These are phyloP conservation scores for Sturnus vulgaris DNA, from an alignment of 2,113 vertebrate genomes.

Conservation along the genomic window DNA sequence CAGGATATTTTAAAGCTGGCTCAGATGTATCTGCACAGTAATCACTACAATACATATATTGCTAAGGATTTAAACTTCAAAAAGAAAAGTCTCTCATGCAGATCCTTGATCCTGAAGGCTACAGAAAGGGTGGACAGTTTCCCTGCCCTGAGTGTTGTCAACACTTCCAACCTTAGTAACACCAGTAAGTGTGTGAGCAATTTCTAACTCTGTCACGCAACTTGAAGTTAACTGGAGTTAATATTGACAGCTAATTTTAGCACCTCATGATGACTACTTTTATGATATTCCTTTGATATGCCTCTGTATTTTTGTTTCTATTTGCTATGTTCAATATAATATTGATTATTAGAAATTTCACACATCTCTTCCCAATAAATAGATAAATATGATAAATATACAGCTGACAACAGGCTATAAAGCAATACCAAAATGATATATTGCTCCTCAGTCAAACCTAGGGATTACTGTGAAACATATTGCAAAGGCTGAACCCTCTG, in stretches of 20 bases:
- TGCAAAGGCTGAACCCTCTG: conserved; percentile 23
- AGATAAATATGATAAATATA: conserved; percentile 26
- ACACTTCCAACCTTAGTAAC: background rate
- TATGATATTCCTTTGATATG: background rate
- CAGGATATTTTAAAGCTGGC: background rate
- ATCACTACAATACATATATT: background rate
- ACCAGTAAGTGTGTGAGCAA: background rate
- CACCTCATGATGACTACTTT: background rate
- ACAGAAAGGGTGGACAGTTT: background rate
- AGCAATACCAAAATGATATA: conserved; percentile 52
- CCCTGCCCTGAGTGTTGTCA: background rate
- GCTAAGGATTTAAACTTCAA: background rate
- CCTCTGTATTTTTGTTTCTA: background rate
- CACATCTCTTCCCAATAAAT: conserved; percentile 12
- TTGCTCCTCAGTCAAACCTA: background rate
- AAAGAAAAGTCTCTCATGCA: background rate
- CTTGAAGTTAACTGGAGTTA: background rate
- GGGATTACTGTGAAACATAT: conserved; percentile 51
- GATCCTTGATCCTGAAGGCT: background rate
- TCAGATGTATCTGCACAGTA: background rate
- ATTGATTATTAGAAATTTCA: conserved; percentile 29
- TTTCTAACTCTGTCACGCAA: background rate
- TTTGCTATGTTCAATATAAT: background rate
- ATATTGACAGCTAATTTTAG: background rate
- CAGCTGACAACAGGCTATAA: conserved; percentile 1